phyloP scores from a whole-genome alignment of 2,113 vertebrate species.

The Pedetes capensis region DNA sequence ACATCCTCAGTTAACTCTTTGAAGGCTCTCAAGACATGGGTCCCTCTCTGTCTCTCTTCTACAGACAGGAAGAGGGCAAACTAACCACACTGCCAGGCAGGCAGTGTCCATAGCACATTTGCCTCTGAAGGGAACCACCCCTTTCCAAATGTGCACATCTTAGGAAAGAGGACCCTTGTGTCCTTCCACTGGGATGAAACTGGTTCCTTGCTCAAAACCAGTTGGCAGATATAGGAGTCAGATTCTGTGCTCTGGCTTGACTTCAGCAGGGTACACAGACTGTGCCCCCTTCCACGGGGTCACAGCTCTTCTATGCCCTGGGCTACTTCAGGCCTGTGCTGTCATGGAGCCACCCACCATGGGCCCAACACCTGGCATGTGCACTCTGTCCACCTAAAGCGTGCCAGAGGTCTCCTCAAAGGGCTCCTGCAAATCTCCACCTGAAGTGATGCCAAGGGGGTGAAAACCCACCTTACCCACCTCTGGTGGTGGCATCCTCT shows the following conservation, averaged over 20 bases:
- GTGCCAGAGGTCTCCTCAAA: neutral
- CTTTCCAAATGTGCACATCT: neutral
- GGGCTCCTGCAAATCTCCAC: neutral
- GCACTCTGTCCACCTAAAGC: neutral
- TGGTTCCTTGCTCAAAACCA: neutral
- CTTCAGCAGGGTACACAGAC: neutral
- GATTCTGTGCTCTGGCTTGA: neutral
- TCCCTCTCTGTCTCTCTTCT: neutral
- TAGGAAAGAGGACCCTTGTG: neutral
- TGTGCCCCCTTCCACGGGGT: neutral
- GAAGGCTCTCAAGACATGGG: neutral
- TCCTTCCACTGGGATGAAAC: neutral
- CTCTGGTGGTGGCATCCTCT: neutral
- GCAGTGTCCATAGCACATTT: neutral
- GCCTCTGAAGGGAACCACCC: neutral
- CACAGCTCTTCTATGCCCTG: accelerated
- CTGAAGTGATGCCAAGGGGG: neutral
- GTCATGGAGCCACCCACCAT: neutral
- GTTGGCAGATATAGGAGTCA: neutral
- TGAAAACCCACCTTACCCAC: neutral
- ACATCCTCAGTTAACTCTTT: conserved; percentile 66
- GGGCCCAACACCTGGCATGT: neutral
- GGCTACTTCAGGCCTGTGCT: neutral
- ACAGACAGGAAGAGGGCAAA: neutral
- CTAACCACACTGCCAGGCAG: neutral